These are phyloP conservation scores for Eudemis profundana DNA, from an alignment of 2,888 invertebrate genomes.

Conservation along the genomic window DNA sequence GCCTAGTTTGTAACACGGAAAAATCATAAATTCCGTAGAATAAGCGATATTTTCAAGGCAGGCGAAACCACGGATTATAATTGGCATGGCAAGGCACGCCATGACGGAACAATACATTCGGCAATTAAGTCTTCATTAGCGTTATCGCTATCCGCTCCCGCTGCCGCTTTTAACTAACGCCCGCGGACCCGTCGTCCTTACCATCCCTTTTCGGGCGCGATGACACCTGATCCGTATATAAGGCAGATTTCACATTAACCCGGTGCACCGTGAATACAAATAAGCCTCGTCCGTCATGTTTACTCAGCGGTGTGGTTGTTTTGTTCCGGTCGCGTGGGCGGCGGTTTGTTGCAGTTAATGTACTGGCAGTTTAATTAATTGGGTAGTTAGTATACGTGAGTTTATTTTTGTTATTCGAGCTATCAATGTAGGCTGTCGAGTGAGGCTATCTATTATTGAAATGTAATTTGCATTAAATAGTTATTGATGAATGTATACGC, in stretches of 20 bases:
- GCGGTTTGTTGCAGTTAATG: slow-evolving; percentile 6
- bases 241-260: slow-evolving; percentile 37
- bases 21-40: too few species aligned
- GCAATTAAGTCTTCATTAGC: too few species aligned
- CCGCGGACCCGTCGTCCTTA: slow-evolving; percentile 48
- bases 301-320: background rate
- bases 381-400: background rate
- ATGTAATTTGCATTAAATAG: too few species aligned
- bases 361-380: slow-evolving; percentile 19
- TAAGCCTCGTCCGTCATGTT: slow-evolving; percentile 11
- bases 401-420: background rate
- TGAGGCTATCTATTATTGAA: background rate
- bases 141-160: slow-evolving; percentile 32
- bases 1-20: too few species aligned
- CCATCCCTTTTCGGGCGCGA: slow-evolving; percentile 56
- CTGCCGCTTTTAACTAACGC: slow-evolving; percentile 41
- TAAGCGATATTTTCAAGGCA: too few species aligned
- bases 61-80: too few species aligned
- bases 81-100: too few species aligned
- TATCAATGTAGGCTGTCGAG: background rate
- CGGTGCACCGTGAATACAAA: slow-evolving; percentile 32
- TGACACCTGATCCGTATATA: slow-evolving; percentile 51
- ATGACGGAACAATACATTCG: too few species aligned
- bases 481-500: too few species aligned
- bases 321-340: slow-evolving; percentile 13